Percentiles rank a stretch among this genome's conserved stretches.
Conservation (phyloP, 2,888 invertebrate species). For the Monopis laevigella region DNA sequence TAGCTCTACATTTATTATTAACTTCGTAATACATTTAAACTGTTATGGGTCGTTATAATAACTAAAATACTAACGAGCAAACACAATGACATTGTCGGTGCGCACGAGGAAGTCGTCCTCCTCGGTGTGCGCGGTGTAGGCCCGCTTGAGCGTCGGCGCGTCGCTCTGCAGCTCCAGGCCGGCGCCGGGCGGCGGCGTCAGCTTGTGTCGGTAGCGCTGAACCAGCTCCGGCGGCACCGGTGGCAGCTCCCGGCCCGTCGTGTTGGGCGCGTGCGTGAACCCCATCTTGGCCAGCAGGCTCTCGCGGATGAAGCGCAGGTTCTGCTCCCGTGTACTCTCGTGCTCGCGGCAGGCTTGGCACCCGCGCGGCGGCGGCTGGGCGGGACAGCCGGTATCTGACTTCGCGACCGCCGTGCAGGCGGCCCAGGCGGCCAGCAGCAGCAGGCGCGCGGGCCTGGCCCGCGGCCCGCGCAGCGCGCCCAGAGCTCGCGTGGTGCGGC, state of each 20-base stretch:
- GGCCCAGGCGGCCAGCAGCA: constrained; percentile 50
- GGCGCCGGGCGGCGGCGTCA: constrained; percentile 46
- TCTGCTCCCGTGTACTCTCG: constrained; percentile 68
- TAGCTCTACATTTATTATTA: too few species aligned
- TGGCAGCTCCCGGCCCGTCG: constrained; percentile 66
- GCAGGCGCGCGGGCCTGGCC: constrained; percentile 68
- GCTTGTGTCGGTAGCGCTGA: constrained; percentile 56
- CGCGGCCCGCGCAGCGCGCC: constrained; percentile 65
- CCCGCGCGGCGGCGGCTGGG: constrained; percentile 38
- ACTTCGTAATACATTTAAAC: background rate
- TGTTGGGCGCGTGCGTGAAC: constrained; percentile 70
- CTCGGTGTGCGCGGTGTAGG: constrained; percentile 65
- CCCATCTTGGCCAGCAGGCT: constrained; percentile 72
- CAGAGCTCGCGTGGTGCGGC: constrained; percentile 67
- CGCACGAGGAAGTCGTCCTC: constrained; percentile 74
- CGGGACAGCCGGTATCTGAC: constrained; percentile 34
- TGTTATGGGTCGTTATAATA: background rate
- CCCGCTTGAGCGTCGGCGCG: constrained; percentile 58
- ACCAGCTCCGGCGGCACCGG: constrained; percentile 66
- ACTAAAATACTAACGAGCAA: constrained; percentile 69
- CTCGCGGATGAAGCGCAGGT: constrained; percentile 70
- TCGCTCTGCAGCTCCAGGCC: constrained; percentile 70
- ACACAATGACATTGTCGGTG: constrained; percentile 74
- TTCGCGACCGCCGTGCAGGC: constrained; percentile 54
- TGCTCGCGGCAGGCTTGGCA: constrained; percentile 63